These are phyloP conservation scores for Falcunculus frontatus DNA, from an alignment of 2,113 vertebrate genomes.

Conservation along the genomic window DNA sequence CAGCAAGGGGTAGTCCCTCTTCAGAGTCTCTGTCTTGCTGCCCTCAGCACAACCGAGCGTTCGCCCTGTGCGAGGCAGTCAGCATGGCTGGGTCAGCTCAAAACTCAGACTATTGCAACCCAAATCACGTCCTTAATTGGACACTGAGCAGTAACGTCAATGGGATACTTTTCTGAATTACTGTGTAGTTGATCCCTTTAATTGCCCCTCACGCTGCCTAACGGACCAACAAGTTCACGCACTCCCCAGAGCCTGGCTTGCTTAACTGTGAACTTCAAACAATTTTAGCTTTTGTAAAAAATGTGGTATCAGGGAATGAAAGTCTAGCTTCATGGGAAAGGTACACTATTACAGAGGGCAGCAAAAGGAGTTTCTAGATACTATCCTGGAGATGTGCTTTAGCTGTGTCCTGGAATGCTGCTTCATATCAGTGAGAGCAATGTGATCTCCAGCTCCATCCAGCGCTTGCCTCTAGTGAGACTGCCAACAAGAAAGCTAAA, in stretches of 20 bases:
- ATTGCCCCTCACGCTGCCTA: not conserved
- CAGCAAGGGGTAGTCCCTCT: not conserved
- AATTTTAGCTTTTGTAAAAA: not conserved
- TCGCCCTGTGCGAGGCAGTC: not conserved
- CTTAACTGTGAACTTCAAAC: conserved; percentile 45
- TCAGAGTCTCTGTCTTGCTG: not conserved
- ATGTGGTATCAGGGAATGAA: not conserved
- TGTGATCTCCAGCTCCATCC: not conserved
- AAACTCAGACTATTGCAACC: not conserved
- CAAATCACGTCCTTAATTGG: not conserved
- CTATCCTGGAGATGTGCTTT: conserved; percentile 13
- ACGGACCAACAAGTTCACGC: not conserved
- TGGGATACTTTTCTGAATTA: not conserved
- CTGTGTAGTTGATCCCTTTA: not conserved
- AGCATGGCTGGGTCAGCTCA: not conserved
- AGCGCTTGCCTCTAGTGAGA: not conserved
- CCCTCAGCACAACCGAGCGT: fast-evolving
- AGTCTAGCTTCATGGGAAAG: not conserved
- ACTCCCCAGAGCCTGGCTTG: not conserved
- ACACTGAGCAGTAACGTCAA: conserved; percentile 18
- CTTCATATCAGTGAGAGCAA: not conserved
- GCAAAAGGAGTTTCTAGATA: not conserved
- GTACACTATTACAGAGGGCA: not conserved
- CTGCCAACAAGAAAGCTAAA: conserved; percentile 3
- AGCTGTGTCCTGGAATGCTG: not conserved